Evolutionary conservation across 2,888 invertebrate genomes (phyloP).

Genomic region (Scelioninae gen. 1): DNA sequence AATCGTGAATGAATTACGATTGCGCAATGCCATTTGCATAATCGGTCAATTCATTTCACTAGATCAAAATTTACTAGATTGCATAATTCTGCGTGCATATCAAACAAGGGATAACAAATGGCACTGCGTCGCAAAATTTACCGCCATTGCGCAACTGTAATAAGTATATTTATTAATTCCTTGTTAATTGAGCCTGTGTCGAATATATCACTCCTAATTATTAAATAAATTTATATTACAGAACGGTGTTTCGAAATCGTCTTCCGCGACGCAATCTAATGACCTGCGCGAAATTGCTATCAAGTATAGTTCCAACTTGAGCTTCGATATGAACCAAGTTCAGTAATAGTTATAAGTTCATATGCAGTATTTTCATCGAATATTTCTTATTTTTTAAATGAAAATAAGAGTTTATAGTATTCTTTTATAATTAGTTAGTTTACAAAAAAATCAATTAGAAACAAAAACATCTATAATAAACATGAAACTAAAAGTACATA

Average conservation of each 20-base stretch:
- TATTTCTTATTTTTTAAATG: no score
- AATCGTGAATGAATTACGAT: conserved; percentile 41
- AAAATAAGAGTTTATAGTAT: no score
- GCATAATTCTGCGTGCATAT: conserved; percentile 50
- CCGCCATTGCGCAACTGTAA: conserved; percentile 43
- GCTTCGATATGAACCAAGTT: conserved; percentile 7
- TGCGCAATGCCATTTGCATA: conserved; percentile 53
- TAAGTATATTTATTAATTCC: conserved; percentile 54
- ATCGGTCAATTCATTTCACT: conserved; percentile 48
- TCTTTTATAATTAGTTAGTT: no score
- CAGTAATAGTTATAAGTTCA: no score
- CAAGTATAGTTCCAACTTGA: neutral
- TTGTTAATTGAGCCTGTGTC: conserved; percentile 41
- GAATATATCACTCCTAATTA: conserved; percentile 37
- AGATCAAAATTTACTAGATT: conserved; percentile 59
- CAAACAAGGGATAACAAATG: conserved; percentile 49
- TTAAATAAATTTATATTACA: conserved; percentile 25
- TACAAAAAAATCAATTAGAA: no score
- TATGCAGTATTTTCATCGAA: no score
- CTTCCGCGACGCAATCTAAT: conserved; percentile 8
- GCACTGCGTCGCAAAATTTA: conserved; percentile 40
- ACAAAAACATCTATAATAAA: no score
- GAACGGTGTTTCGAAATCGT: conserved; percentile 17
- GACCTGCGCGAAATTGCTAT: neutral
- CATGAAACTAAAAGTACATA: no score